Evolutionary conservation across 2,797 vertebrate genomes (phyloP).

Genomic region (Vespertilio murinus): DNA sequence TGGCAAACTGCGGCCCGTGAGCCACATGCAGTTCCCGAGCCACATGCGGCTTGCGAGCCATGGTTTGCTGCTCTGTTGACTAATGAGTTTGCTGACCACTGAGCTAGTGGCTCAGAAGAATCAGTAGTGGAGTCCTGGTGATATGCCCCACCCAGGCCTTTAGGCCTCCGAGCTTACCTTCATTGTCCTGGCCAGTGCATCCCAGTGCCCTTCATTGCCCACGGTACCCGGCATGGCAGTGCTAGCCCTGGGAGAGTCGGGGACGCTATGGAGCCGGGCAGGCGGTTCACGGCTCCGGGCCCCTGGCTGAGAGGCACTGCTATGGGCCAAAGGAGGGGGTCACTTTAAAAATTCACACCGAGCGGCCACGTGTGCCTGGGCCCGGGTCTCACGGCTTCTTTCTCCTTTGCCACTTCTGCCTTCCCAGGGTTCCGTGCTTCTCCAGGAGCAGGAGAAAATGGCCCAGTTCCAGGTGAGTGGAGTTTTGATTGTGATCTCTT

Average conservation of each 20-base stretch:
- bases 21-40: too few species aligned
- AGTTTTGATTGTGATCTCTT: not conserved
- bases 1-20: too few species aligned
- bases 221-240: not conserved
- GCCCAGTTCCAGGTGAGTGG: slow-evolving; percentile 11
- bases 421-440: not conserved
- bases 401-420: not conserved
- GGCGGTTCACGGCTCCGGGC: not conserved
- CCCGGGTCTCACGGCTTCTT: not conserved
- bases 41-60: too few species aligned
- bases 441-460: not conserved
- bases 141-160: not conserved
- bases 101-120: not conserved
- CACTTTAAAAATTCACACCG: not conserved
- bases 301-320: not conserved
- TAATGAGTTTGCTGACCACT: too few species aligned
- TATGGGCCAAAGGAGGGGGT: not conserved
- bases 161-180: not conserved
- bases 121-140: not conserved
- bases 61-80: too few species aligned
- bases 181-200: not conserved
- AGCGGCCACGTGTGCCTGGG: too few species aligned
- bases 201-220: not conserved
- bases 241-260: not conserved
- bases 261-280: not conserved